phyloP scores from a whole-genome alignment of 1,140 invertebrate species.

The Belonocnema kinseyi region DNA sequence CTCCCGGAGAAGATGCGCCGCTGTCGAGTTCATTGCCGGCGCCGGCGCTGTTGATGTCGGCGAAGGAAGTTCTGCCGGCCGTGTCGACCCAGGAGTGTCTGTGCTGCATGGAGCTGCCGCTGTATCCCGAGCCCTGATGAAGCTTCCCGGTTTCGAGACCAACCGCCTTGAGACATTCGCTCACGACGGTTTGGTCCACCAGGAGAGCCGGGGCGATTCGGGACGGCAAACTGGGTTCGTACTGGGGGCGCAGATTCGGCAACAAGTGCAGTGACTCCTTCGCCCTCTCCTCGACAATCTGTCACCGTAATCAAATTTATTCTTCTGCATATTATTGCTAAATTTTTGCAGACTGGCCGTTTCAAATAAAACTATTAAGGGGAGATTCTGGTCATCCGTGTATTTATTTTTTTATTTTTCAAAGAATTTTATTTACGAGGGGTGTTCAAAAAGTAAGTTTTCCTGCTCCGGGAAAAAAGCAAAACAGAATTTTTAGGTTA shows the following conservation, averaged over 20 bases:
- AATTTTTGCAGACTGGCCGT: no score
- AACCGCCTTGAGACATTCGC: constrained; percentile 81
- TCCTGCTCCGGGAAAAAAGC: no score
- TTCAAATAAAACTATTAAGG: no score
- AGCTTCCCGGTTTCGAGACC: constrained; percentile 83
- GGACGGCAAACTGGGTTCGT: constrained; percentile 73
- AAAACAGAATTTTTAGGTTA: no score
- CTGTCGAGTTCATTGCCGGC: constrained; percentile 86
- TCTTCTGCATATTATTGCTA: no score
- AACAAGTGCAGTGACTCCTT: constrained; percentile 82
- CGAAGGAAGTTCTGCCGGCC: constrained; percentile 78
- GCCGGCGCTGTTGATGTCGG: constrained; percentile 81
- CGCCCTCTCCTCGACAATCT: constrained; percentile 80
- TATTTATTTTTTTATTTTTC: no score
- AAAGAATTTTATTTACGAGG: no score
- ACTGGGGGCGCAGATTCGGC: constrained; percentile 79
- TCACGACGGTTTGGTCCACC: constrained; percentile 84
- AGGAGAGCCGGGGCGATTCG: constrained; percentile 77
- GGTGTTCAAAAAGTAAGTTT: no score
- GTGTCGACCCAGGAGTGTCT: constrained; percentile 86
- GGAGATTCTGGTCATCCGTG: no score
- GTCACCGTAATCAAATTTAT: background rate
- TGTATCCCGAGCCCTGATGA: constrained; percentile 80
- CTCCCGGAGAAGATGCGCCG: constrained; percentile 88
- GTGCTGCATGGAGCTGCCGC: constrained; percentile 67